Evolutionary conservation across 2,888 invertebrate species (phyloP).

Genomic region (Pseudococcus jackbeardsleyi): DNA sequence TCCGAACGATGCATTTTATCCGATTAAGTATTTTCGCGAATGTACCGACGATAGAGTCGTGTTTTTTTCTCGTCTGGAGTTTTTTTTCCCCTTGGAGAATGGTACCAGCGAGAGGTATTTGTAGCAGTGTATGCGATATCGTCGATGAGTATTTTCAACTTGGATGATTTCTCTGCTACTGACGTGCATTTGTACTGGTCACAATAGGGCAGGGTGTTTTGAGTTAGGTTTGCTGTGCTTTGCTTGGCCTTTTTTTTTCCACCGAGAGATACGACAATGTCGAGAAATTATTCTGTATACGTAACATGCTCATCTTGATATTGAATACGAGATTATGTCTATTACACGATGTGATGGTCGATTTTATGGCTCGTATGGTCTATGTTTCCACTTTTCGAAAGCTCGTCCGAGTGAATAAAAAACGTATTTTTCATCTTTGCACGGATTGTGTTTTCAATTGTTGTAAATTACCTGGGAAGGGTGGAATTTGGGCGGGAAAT

Average conservation of each 20-base stretch:
- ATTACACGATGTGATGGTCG: conserved; percentile 5
- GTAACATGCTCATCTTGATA: background rate
- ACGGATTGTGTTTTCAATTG: too few species aligned
- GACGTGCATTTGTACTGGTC: conserved; percentile 4
- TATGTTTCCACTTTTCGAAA: background rate
- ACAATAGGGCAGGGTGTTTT: background rate
- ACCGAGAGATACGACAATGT: background rate
- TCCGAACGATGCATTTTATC: conserved; percentile 21
- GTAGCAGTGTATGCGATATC: background rate
- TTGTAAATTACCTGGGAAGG: too few species aligned
- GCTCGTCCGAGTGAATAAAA: background rate
- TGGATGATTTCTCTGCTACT: background rate
- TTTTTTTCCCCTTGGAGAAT: background rate
- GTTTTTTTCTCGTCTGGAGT: background rate
- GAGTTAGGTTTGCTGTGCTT: background rate
- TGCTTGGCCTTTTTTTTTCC: background rate
- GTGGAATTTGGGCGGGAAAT: too few species aligned
- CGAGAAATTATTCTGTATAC: background rate
- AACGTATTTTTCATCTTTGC: too few species aligned
- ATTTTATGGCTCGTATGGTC: background rate
- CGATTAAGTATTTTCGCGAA: background rate
- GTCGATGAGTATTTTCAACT: conserved; percentile 15
- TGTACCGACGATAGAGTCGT: background rate
- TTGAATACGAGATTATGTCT: background rate
- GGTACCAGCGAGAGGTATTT: background rate